phyloP scores from a whole-genome alignment of 2,113 vertebrate species.

The Dicerorhinus sumatrensis region DNA sequence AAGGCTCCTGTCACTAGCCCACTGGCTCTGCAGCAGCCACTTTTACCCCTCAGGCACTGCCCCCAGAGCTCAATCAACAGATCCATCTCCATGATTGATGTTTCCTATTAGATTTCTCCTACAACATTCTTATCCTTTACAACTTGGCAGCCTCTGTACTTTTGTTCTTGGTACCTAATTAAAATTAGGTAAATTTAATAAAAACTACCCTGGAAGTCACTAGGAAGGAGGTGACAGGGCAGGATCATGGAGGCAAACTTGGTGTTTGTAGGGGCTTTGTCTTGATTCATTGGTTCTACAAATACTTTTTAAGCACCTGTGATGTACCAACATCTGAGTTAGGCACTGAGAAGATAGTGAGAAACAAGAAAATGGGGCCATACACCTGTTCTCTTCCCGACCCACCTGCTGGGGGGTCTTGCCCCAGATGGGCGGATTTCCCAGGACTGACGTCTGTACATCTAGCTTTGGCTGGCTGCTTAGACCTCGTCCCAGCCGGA shows the following conservation, averaged over 20 bases:
- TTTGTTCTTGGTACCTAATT: neutral
- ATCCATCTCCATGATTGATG: neutral
- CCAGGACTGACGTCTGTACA: neutral
- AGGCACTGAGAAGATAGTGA: neutral
- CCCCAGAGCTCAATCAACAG: neutral
- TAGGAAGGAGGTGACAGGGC: neutral
- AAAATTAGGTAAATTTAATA: neutral
- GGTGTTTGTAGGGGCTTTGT: neutral
- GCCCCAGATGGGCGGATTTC: neutral
- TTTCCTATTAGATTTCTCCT: neutral
- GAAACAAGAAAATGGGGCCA: neutral
- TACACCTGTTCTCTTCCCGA: too few species aligned
- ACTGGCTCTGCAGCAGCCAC: neutral
- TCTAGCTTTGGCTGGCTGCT: neutral
- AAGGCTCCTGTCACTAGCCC: neutral
- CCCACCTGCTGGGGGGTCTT: neutral
- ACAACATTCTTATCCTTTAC: neutral
- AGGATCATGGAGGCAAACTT: neutral
- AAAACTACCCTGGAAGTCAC: neutral
- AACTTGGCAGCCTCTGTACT: neutral
- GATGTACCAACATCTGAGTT: neutral
- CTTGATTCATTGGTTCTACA: neutral
- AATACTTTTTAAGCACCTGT: neutral
- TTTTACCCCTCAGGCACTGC: neutral
- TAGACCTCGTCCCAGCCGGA: neutral